Evolutionary conservation across 2,888 invertebrate species (phyloP).

Genomic region (Notocelia uddmanniana): DNA sequence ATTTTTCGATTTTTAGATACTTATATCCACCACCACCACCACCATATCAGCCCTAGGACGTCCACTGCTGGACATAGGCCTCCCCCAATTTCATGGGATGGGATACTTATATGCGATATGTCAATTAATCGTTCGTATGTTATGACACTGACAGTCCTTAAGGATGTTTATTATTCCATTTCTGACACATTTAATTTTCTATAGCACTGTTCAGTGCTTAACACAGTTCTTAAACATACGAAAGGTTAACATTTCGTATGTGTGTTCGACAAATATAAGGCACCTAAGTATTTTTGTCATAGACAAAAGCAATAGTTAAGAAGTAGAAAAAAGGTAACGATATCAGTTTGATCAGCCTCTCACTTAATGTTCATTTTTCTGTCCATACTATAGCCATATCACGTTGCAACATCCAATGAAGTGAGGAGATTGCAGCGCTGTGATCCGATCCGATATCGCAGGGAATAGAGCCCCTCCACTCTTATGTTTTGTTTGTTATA

Average conservation of each 20-base stretch:
- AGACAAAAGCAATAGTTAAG: conserved; percentile 4
- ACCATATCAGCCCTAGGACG: no score
- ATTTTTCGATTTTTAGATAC: no score
- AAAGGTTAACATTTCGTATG: neutral
- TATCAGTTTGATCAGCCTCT: conserved; percentile 68
- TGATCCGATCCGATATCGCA: conserved; percentile 82
- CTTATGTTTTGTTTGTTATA: conserved; percentile 83
- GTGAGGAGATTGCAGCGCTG: conserved; percentile 78
- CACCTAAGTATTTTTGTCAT: neutral
- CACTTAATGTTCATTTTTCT: conserved; percentile 71
- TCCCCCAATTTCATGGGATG: no score
- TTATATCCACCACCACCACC: no score
- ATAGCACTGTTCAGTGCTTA: no score
- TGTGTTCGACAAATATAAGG: neutral
- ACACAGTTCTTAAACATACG: no score
- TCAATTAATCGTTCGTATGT: no score
- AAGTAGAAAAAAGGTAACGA: conserved; percentile 30
- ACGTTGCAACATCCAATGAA: conserved; percentile 77
- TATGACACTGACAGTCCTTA: no score
- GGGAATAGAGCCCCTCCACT: conserved; percentile 79
- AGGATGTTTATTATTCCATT: no score
- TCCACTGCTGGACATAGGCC: no score
- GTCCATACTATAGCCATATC: conserved; percentile 73
- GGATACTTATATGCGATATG: no score
- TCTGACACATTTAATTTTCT: no score